Conservation (phyloP, 2,113 vertebrate species). For the Larimichthys crocea region DNA sequence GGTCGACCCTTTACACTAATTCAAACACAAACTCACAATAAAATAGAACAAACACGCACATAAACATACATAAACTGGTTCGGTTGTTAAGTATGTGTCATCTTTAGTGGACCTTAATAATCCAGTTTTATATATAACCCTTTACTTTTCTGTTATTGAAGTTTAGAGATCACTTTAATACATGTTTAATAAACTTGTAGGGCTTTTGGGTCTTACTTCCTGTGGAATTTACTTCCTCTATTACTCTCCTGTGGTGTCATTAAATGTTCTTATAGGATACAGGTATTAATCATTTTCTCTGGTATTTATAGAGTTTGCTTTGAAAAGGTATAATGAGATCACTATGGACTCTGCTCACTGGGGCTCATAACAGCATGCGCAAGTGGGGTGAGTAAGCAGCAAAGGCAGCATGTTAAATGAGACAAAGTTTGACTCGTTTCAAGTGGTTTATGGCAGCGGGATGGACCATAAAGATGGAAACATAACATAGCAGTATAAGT, state of each 20-base stretch:
- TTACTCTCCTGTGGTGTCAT: conserved; percentile 24
- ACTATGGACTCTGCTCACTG: background rate
- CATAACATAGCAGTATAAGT: too few species aligned
- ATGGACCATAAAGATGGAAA: background rate
- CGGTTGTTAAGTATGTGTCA: background rate
- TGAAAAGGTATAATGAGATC: conserved; percentile 39
- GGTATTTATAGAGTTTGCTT: conserved; percentile 14
- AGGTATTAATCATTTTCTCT: background rate
- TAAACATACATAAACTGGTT: background rate
- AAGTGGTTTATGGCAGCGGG: background rate
- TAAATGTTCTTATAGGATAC: conserved; percentile 1
- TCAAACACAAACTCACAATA: background rate
- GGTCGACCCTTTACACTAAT: background rate
- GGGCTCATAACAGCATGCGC: conserved; percentile 1
- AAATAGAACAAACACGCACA: background rate
- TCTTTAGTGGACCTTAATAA: background rate
- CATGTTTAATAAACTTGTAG: background rate
- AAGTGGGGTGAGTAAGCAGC: conserved; percentile 11
- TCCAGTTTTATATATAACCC: background rate
- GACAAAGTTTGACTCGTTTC: background rate
- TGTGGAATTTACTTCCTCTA: background rate
- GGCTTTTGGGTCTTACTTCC: background rate
- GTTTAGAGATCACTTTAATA: background rate
- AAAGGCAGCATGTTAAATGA: background rate
- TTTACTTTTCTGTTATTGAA: background rate